Conservation (phyloP, 2,888 invertebrate genomes). For the Apamea sordens region DNA sequence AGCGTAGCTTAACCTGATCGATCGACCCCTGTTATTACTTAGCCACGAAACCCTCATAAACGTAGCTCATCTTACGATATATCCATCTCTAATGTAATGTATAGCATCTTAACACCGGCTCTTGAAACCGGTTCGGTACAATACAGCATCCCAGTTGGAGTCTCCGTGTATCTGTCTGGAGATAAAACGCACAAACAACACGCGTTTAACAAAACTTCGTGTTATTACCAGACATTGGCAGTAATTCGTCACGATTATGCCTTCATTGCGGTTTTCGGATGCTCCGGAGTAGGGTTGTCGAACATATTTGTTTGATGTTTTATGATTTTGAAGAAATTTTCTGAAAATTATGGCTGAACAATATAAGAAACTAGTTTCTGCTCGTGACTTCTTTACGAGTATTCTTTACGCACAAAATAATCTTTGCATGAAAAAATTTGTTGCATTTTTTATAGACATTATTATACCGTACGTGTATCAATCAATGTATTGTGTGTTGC, state of each 20-base stretch:
- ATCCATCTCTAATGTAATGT: background rate
- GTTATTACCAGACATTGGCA: constrained; percentile 51
- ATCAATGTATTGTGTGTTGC: no score
- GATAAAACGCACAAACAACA: constrained; percentile 53
- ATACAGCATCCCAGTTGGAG: constrained; percentile 35
- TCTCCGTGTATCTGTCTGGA: constrained; percentile 27
- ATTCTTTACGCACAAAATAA: no score
- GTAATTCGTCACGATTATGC: constrained; percentile 67
- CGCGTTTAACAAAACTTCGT: constrained; percentile 57
- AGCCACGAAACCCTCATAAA: background rate
- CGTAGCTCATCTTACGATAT: background rate
- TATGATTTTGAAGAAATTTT: background rate
- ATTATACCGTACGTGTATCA: no score
- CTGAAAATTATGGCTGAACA: no score
- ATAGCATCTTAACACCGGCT: background rate
- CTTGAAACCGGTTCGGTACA: constrained; percentile 36
- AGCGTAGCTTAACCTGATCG: background rate
- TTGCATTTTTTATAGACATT: no score
- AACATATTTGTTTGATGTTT: background rate
- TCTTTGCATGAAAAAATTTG: no score
- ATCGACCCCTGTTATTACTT: background rate
- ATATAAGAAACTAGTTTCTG: no score
- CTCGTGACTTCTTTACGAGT: no score
- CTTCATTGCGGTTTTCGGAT: constrained; percentile 62
- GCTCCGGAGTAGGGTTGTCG: constrained; percentile 54